These are phyloP conservation scores for Nymphalis io DNA, from an alignment of 1,140 invertebrate genomes.

Conservation along the genomic window DNA sequence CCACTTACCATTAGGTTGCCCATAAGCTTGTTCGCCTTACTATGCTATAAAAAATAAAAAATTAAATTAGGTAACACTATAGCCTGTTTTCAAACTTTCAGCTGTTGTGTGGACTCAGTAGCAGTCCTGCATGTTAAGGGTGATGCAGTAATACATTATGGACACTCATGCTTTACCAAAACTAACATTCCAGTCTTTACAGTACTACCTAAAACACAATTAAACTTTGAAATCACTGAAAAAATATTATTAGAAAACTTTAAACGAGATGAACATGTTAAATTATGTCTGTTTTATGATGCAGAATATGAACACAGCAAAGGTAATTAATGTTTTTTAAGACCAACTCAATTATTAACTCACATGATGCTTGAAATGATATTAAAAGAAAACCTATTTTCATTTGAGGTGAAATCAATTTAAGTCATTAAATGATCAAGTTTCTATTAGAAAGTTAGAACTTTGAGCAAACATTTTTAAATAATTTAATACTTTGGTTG, in stretches of 20 bases:
- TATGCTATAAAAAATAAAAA: no score
- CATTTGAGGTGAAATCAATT: no score
- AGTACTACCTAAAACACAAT: slow-evolving; percentile 83
- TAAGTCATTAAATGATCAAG: no score
- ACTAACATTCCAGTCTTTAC: slow-evolving; percentile 87
- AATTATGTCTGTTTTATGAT: slow-evolving; percentile 88
- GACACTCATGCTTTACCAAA: slow-evolving; percentile 91
- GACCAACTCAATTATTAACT: neutral
- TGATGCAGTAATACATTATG: slow-evolving; percentile 95
- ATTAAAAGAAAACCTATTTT: no score
- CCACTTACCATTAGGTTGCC: no score
- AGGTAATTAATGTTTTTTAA: slow-evolving; percentile 68
- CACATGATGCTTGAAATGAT: neutral
- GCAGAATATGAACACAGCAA: slow-evolving; percentile 85
- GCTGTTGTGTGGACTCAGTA: slow-evolving; percentile 96
- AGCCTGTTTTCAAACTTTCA: slow-evolving; percentile 56
- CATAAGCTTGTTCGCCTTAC: no score
- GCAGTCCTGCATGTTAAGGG: slow-evolving; percentile 92
- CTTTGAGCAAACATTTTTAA: no score
- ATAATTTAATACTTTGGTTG: no score
- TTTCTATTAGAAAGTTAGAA: no score
- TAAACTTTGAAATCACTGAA: slow-evolving; percentile 78
- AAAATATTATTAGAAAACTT: slow-evolving; percentile 48
- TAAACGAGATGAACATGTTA: slow-evolving; percentile 58
- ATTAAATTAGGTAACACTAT: no score